These are phyloP conservation scores for Marcusenius ussheri DNA, from an alignment of 2,113 vertebrate species.

Conservation along the genomic window DNA sequence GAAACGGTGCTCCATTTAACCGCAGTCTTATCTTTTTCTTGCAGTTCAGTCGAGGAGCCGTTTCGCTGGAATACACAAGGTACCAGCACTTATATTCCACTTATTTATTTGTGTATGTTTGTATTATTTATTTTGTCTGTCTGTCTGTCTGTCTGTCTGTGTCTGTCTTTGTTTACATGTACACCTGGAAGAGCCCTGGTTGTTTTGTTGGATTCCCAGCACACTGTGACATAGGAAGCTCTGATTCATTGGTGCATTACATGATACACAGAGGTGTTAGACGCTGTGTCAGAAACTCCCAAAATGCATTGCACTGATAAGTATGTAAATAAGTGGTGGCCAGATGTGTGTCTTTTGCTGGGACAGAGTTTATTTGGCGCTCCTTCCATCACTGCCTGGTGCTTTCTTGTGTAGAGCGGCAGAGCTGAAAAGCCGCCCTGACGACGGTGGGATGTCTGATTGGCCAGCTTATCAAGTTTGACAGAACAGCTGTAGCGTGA, in stretches of 20 bases:
- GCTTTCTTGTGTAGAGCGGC: neutral
- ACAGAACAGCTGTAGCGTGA: neutral
- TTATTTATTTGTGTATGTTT: neutral
- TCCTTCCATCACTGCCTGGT: neutral
- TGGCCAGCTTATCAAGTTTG: neutral
- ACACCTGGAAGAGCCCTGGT: neutral
- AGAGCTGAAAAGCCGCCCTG: neutral
- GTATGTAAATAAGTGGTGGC: neutral
- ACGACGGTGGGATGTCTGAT: neutral
- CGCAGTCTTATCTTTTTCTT: constrained; percentile 46
- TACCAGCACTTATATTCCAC: constrained; percentile 43
- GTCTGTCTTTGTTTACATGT: neutral
- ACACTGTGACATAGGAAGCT: neutral
- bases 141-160: neutral
- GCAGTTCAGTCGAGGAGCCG: constrained; percentile 89
- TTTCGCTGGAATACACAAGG: constrained; percentile 97
- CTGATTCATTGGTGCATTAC: neutral
- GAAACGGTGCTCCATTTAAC: neutral
- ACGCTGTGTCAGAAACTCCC: neutral
- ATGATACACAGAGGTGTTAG: neutral
- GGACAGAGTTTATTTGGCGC: neutral
- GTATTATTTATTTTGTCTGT: neutral
- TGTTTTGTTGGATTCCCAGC: neutral
- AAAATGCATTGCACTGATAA: neutral
- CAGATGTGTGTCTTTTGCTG: neutral